These are phyloP conservation scores for Muscidifurax raptorellus DNA, from an alignment of 1,140 invertebrate species.

Conservation along the genomic window DNA sequence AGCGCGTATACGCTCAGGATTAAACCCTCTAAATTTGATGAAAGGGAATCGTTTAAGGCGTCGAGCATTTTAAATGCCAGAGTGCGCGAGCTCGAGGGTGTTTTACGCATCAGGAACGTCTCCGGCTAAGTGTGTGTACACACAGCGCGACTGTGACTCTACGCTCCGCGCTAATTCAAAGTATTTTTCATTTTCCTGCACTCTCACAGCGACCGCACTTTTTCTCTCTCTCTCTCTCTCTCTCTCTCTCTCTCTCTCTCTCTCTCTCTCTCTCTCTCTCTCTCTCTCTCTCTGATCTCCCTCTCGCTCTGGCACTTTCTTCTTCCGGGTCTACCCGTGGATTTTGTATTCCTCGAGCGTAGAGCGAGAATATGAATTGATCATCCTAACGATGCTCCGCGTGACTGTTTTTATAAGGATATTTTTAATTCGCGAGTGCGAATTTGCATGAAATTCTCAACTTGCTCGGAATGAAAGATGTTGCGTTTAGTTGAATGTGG, in stretches of 20 bases:
- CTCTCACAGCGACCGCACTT: not conserved
- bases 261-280: too few relatives aligned
- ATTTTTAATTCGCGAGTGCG: not conserved
- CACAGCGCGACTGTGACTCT: not conserved
- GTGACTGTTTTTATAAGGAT: not conserved
- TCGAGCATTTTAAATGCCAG: not conserved
- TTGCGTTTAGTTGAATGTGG: too few relatives aligned
- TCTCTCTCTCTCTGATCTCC: too few relatives aligned
- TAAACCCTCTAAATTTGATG: constrained; percentile 15
- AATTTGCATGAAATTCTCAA: not conserved
- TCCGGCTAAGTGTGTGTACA: not conserved
- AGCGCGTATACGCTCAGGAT: not conserved
- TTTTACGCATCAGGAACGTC: not conserved
- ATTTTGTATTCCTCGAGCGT: not conserved
- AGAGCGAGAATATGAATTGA: not conserved
- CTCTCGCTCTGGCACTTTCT: not conserved
- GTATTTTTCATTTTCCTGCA: not conserved
- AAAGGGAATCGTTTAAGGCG: constrained; percentile 25
- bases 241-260: too few relatives aligned
- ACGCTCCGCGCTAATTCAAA: not conserved
- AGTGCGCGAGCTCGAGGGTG: not conserved
- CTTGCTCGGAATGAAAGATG: not conserved
- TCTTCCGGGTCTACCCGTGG: not conserved
- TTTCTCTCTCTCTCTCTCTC: too few relatives aligned
- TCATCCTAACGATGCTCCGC: not conserved